Evolutionary conservation across 2,797 vertebrate genomes (phyloP).

Genomic region (Centroberyx gerrardi): DNA sequence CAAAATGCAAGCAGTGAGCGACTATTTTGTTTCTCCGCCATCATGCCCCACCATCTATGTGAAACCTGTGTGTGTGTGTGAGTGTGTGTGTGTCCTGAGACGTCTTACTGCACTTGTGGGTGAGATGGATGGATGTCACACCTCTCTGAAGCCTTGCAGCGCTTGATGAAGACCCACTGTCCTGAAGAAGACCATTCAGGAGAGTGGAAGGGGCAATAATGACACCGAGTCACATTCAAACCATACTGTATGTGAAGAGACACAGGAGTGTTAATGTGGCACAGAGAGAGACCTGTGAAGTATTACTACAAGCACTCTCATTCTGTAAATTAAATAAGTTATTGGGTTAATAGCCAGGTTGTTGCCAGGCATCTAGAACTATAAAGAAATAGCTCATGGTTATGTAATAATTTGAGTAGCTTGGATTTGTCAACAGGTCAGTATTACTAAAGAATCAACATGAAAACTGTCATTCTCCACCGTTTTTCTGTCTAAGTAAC

Average conservation of each 20-base stretch:
- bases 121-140: background rate
- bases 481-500: too few species aligned
- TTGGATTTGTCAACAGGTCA: background rate
- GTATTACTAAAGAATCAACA: background rate
- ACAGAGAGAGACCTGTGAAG: background rate
- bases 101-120: too few species aligned
- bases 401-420: background rate
- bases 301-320: too few species aligned
- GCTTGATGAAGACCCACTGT: background rate
- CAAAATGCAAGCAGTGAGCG: too few species aligned
- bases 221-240: background rate
- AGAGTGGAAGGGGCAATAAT: conserved; percentile 9
- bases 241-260: too few species aligned
- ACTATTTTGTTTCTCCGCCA: too few species aligned
- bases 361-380: background rate
- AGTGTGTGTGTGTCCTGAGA: background rate
- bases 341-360: background rate
- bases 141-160: too few species aligned
- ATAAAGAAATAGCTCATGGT: background rate
- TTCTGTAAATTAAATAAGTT: background rate
- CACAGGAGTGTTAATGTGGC: background rate
- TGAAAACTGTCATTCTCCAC: too few species aligned
- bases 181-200: background rate
- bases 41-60: too few species aligned
- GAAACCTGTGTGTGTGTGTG: too few species aligned